Percentiles rank a stretch among this genome's conserved stretches.
Conservation (phyloP, 2,797 vertebrate genomes). For the Chaenodraco wilsoni region DNA sequence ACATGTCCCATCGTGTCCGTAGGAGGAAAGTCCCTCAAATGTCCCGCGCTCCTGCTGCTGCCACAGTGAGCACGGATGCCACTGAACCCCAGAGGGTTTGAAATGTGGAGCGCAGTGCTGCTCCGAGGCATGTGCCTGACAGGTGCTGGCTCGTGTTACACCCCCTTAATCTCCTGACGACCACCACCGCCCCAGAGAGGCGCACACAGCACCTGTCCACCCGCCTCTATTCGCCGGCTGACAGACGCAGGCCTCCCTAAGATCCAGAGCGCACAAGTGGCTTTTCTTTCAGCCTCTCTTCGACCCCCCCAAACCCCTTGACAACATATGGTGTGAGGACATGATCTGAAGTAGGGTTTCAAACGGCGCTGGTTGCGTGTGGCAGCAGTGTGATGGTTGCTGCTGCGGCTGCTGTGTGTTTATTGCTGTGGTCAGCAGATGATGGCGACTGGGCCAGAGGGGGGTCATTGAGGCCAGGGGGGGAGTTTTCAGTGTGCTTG, state of each 20-base stretch:
- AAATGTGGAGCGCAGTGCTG: slow-evolving; percentile 40
- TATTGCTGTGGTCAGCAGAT: slow-evolving; percentile 63
- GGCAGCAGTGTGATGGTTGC: slow-evolving; percentile 8
- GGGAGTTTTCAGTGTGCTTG: slow-evolving; percentile 20
- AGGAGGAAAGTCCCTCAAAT: slow-evolving; percentile 42
- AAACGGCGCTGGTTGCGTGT: slow-evolving; percentile 12
- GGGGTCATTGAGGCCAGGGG: slow-evolving; percentile 54
- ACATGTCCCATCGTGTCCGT: slow-evolving; percentile 42
- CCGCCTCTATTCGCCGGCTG: slow-evolving; percentile 55
- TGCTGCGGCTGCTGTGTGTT: slow-evolving; percentile 13
- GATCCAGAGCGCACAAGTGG: slow-evolving; percentile 59
- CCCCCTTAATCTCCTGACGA: slow-evolving; percentile 78
- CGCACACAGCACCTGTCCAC: slow-evolving; percentile 75
- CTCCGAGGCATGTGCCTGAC: slow-evolving; percentile 70
- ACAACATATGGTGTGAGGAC: slow-evolving; percentile 66
- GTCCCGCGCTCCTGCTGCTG: slow-evolving; percentile 21
- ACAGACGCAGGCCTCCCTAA: slow-evolving; percentile 66
- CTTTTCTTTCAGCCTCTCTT: slow-evolving; percentile 56
- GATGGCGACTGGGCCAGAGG: slow-evolving; percentile 41
- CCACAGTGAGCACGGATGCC: slow-evolving; percentile 41
- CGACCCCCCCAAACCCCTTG: slow-evolving; percentile 12
- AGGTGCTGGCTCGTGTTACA: slow-evolving; percentile 82
- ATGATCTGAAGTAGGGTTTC: slow-evolving; percentile 42
- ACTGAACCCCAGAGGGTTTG: slow-evolving; percentile 26
- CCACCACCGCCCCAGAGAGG: slow-evolving; percentile 59